Percentiles rank a stretch among this genome's conserved stretches.
Conservation (phyloP, 2,888 invertebrate species). For the Oscheius sp. region DNA sequence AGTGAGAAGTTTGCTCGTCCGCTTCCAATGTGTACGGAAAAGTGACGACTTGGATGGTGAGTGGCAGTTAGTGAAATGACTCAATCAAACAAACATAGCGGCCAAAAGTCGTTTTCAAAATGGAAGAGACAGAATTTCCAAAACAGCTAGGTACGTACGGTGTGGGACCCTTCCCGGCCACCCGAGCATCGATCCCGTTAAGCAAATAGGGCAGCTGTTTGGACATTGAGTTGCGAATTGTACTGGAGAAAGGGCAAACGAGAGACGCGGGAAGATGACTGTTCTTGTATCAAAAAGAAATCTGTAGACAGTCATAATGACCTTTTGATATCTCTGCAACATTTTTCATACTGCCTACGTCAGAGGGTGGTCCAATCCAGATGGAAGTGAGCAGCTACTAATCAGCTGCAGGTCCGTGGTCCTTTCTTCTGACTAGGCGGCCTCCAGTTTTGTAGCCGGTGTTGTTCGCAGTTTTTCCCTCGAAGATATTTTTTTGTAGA, state of each 20-base stretch:
- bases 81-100: too few relatives aligned
- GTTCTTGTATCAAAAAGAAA: background rate
- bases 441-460: too few relatives aligned
- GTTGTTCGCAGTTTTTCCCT: background rate
- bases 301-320: too few relatives aligned
- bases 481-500: too few relatives aligned
- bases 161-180: slow-evolving; percentile 2
- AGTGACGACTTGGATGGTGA: too few relatives aligned
- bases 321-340: background rate
- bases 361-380: background rate
- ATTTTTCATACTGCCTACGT: background rate
- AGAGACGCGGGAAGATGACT: slow-evolving; percentile 1
- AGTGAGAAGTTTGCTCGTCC: too few relatives aligned
- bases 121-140: background rate
- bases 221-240: slow-evolving; percentile 30
- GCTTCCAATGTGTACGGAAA: too few relatives aligned
- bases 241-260: slow-evolving; percentile 12
- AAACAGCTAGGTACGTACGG: slow-evolving; percentile 7
- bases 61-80: too few relatives aligned
- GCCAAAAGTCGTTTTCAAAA: too few relatives aligned
- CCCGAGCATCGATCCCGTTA: slow-evolving; percentile 26
- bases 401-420: slow-evolving; percentile 15
- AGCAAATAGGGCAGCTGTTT: slow-evolving; percentile 34
- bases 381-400: slow-evolving; percentile 11
- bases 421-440: background rate